Conservation (phyloP, 1,140 invertebrate genomes). For the Tigriopus japonicus region DNA sequence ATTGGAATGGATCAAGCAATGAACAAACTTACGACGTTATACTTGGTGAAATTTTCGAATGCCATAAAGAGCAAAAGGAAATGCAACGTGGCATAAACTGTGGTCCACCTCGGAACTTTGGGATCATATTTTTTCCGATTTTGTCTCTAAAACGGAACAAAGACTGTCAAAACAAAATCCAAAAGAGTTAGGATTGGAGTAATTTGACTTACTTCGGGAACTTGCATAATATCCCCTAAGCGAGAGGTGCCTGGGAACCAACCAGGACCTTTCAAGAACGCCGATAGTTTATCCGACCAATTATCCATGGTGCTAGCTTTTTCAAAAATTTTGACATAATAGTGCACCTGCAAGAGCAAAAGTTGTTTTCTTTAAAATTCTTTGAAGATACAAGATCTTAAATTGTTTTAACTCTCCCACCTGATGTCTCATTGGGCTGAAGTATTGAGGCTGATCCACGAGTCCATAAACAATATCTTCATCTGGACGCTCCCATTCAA, state of each 20-base stretch:
- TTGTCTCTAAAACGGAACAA: neutral
- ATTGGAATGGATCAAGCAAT: no score
- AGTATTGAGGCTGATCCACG: slow-evolving; percentile 30
- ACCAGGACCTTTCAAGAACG: slow-evolving; percentile 28
- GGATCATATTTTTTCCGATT: slow-evolving; percentile 40
- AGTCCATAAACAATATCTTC: slow-evolving; percentile 35
- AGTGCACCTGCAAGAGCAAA: neutral
- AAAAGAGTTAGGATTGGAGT: no score
- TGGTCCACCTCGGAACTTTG: slow-evolving; percentile 42
- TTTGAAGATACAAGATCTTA: no score
- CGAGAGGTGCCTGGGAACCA: slow-evolving; percentile 29
- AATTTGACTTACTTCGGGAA: slow-evolving; percentile 24
- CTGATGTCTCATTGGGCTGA: slow-evolving; percentile 32
- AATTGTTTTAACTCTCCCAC: slow-evolving; percentile 19
- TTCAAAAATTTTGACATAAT: slow-evolving; percentile 19
- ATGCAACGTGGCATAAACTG: slow-evolving; percentile 44
- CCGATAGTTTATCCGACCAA: slow-evolving; percentile 23
- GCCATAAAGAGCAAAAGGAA: slow-evolving; percentile 41
- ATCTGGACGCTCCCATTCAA: slow-evolving; percentile 16
- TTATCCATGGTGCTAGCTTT: slow-evolving; percentile 20
- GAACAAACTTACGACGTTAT: neutral
- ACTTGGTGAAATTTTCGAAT: slow-evolving; percentile 34
- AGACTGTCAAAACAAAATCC: no score
- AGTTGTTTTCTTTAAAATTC: no score
- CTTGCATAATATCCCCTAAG: slow-evolving; percentile 23